Percentiles rank a stretch among this genome's conserved stretches.
phyloP scores from a whole-genome alignment of 2,113 vertebrate species.

The Platanista minor region DNA sequence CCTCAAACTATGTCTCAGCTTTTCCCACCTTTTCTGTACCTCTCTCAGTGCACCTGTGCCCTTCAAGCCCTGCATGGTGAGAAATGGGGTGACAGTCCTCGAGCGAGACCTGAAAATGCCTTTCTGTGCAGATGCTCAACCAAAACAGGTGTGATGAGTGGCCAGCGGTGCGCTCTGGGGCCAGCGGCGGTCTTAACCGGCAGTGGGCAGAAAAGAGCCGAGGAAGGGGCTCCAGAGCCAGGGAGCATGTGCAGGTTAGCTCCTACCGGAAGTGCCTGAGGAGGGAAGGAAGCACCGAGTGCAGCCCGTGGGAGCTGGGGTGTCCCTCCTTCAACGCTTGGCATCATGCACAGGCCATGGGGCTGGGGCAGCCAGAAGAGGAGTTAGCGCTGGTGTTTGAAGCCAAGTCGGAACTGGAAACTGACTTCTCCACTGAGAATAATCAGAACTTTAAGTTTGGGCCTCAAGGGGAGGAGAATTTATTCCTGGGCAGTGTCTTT shows the following conservation, averaged over 20 bases:
- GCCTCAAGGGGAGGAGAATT: neutral
- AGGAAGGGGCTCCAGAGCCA: neutral
- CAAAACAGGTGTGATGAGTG: fast-evolving
- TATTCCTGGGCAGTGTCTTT: neutral
- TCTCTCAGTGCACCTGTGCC: neutral
- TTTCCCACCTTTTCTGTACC: neutral
- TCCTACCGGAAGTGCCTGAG: fast-evolving
- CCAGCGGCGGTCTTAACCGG: fast-evolving
- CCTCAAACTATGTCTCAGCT: neutral
- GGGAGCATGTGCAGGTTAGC: neutral
- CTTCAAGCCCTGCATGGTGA: neutral
- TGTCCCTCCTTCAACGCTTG: fast-evolving
- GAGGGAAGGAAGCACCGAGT: fast-evolving
- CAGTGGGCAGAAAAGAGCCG: neutral
- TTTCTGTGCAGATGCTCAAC: neutral
- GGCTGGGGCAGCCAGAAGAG: neutral
- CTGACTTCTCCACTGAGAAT: neutral
- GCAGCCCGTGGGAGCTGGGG: fast-evolving
- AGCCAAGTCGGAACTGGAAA: neutral
- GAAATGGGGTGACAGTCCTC: neutral
- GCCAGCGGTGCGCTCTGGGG: fast-evolving
- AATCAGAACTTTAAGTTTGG: neutral
- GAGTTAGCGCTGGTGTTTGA: neutral
- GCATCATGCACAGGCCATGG: fast-evolving
- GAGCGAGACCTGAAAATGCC: fast-evolving